Evolutionary conservation across 2,797 vertebrate genomes (phyloP), one percentile per base, ranked within the genome.

Genomic region (Mallotus villosus): DNA sequence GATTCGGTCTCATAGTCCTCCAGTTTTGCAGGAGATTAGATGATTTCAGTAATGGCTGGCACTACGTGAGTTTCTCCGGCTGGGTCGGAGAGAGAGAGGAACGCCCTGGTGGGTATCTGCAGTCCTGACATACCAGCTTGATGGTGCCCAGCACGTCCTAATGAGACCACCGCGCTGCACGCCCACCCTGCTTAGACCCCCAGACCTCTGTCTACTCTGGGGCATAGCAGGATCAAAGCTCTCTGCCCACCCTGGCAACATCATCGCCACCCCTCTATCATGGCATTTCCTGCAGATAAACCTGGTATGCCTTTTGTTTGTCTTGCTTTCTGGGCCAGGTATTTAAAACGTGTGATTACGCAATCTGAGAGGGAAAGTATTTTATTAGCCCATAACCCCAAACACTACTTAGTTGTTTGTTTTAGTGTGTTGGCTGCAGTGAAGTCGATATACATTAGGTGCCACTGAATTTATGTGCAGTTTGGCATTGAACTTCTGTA

Each of bases 241-340:
- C 68, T 78, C 82, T 81, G 78, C 73, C 76, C 71, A 72, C 21
- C 80, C 70, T 68, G 66, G 84, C 77, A 60, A 80, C 70, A 70
- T 72, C 77, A 82, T 73, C 71, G 67, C 73, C 58, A 74, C 76
- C 58, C 73, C 67, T 64, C 59, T 83, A 75, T 86, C 78, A 69
- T 74, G 78, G 84, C 63, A 85, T 90, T 92, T 91, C 89, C 89
- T 91, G 79, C 78, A 83, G 90, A 92, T 91, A 89, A 82, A 78
- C 41, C 67, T 82, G 83, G 89, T 75, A 90, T 90, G 87, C 71
- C 58, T 70, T 64, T 51, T 76, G 80, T 84, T 85, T 84, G 74
- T 81, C 73, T 80, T 73, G 49, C 7, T 25, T 66, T 70, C 82
- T 68, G 1, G 78, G 66, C 65, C 9, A n/a, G 68, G 60, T 27